Evolutionary conservation across 2,888 invertebrate genomes (phyloP), one percentile per base, ranked within the genome.

Genomic region (Callyntrura guangdongensis): DNA sequence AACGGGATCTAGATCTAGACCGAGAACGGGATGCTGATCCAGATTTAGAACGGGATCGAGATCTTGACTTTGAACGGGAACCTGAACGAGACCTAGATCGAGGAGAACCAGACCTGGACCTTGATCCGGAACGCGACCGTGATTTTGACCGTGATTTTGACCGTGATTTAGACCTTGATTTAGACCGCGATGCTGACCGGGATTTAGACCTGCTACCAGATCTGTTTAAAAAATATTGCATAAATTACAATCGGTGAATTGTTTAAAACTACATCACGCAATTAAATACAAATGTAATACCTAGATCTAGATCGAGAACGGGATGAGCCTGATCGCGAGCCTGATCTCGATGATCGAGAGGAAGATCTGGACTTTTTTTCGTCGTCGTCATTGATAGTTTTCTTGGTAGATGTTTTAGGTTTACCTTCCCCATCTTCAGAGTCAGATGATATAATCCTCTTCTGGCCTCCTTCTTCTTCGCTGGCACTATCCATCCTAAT

Each of bases 31-130:
- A 86, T n/a, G n/a, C 22, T n/a, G 82, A 82, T n/a, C 83, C 45
- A 20, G 83, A 83, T 27, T 47, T 45, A 47, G 59, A 91, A 90
- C 83, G 77, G 79, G 72, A 74, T 45, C n/a, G 36, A 74, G 74
- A 74, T 74, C 74, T 77, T 45, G 95, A 95, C 92, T 95, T 95
- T 6, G 95, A 95, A 5, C 92, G 69, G 6, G 94, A 93, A 9
- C 91, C 59, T n/a, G 95, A 95, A 8, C 95, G 93, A 53, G 94
- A 94, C 81, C 93, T 92, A 22, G 92, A 92, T 1, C 90, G 67
- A 9, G 92, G 36, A 91, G 92, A 92, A 1, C 89, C 81, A 79
- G 95, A 94, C 59, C 93, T 91, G 0, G 95, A 95, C 27, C 95
- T 94, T 0, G 95, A 95, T 0, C 95, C 92, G 12, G 92, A 92